These are phyloP conservation scores for Nephotettix cincticeps DNA, from an alignment of 1,140 invertebrate species.

Conservation along the genomic window DNA sequence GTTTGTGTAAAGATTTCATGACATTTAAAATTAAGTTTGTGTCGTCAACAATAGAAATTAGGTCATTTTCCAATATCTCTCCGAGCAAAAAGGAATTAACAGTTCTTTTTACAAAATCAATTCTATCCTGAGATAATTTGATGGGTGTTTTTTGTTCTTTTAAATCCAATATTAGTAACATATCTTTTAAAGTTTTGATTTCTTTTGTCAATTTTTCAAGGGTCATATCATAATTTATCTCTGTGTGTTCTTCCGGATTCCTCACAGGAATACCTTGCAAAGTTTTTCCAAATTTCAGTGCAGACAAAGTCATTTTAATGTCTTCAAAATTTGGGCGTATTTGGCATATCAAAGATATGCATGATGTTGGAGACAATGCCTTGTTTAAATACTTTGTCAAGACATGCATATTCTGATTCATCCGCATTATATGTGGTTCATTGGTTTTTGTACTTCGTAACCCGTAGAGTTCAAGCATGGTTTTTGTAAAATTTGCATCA, in stretches of 20 bases:
- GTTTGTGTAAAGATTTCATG: neutral
- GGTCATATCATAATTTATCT: neutral
- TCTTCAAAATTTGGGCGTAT: slow-evolving; percentile 1
- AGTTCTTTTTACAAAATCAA: neutral
- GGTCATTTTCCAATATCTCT: neutral
- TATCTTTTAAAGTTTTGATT: neutral
- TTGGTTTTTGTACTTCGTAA: neutral
- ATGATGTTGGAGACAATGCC: neutral
- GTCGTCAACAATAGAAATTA: neutral
- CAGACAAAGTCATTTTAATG: neutral
- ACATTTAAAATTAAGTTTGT: neutral
- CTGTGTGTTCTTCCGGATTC: neutral
- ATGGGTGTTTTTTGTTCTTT: neutral
- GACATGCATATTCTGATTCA: neutral
- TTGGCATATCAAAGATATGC: neutral
- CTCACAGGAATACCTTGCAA: neutral
- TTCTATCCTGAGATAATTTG: neutral
- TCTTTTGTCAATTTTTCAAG: neutral
- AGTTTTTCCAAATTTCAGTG: neutral
- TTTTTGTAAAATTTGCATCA: neutral
- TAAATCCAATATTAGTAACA: neutral
- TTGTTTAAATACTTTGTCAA: slow-evolving; percentile 2
- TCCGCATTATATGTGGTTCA: neutral
- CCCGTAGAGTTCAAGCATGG: neutral
- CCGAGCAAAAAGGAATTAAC: neutral